A percentile compares a stretch with the other conserved stretches of the same genome.
Conservation (phyloP, 92 coral and sea anemone species). For the Diadumene lineata region DNA sequence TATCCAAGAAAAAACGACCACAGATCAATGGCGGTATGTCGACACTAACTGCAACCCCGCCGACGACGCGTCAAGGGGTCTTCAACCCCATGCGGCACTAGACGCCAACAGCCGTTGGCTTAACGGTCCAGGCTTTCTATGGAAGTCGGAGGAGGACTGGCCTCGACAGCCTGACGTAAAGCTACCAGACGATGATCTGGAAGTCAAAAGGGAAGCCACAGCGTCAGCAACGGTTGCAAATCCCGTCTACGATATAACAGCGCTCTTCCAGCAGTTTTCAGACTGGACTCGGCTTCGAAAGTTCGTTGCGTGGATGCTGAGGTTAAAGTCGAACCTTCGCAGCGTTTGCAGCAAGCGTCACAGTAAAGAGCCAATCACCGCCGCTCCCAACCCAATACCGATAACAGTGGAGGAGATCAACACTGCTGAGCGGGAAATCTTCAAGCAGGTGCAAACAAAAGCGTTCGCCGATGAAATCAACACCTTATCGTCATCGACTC, state of each 20-base stretch:
- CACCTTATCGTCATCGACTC: background rate
- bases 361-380: background rate
- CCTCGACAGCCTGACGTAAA: constrained; percentile 10
- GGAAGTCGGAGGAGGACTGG: constrained; percentile 28
- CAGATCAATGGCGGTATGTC: constrained; percentile 25
- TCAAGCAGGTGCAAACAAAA: constrained; percentile 31
- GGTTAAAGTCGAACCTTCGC: constrained; percentile 19
- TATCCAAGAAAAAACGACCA: constrained; percentile 9
- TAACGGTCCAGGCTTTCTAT: constrained; percentile 31
- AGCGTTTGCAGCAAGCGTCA: constrained; percentile 19
- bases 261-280: constrained; percentile 3
- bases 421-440: constrained; percentile 32
- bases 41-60: constrained; percentile 22
- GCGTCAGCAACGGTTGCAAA: background rate
- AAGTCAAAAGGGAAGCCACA: constrained; percentile 18
- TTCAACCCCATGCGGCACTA: constrained; percentile 26
- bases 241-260: constrained; percentile 15
- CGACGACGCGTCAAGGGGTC: constrained; percentile 36
- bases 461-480: constrained; percentile 29
- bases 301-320: constrained; percentile 39
- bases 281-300: constrained; percentile 29
- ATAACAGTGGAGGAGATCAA: constrained; percentile 48
- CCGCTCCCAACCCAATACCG: constrained; percentile 7
- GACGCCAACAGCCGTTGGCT: constrained; percentile 24
- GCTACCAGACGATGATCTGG: constrained; percentile 18